Evolutionary conservation across 2,888 invertebrate species (phyloP).

Genomic region (Tachina lurida): DNA sequence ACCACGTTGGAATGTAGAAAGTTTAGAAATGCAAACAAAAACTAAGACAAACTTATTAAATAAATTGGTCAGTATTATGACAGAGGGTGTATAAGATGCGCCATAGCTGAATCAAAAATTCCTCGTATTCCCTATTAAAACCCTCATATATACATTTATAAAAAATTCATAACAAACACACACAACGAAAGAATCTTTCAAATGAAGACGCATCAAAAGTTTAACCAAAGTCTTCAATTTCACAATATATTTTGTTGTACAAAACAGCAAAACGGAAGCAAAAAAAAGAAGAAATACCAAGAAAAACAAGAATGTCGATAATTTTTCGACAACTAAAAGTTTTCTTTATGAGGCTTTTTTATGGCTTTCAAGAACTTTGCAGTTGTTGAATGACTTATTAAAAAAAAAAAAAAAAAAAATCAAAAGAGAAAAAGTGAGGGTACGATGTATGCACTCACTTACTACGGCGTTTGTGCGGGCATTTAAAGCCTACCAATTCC

Average conservation of each 20-base stretch:
- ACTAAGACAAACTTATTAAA: too few species aligned
- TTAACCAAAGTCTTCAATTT: slow-evolving; percentile 63
- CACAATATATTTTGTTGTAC: slow-evolving; percentile 1
- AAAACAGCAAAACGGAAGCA: slow-evolving; percentile 10
- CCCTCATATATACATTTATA: neutral
- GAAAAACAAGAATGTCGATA: slow-evolving; percentile 27
- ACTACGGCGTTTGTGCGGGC: neutral
- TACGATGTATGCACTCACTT: too few species aligned
- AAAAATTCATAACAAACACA: neutral
- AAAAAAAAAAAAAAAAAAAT: neutral
- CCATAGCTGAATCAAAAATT: neutral
- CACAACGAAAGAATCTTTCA: neutral
- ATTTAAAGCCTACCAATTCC: neutral
- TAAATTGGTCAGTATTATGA: too few species aligned
- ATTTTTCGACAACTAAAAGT: slow-evolving; percentile 61
- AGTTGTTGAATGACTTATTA: slow-evolving; percentile 27
- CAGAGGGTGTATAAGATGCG: neutral
- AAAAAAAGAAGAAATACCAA: slow-evolving; percentile 3
- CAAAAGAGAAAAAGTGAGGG: too few species aligned
- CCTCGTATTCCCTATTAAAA: neutral
- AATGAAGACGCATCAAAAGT: slow-evolving; percentile 58
- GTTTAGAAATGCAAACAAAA: too few species aligned
- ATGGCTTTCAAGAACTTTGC: slow-evolving; percentile 52
- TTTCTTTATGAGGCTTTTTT: slow-evolving; percentile 57
- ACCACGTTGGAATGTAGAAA: too few species aligned